Base-by-base conservation (phyloP, 2,888 invertebrate species). In the Tinea pellionella region DNA sequence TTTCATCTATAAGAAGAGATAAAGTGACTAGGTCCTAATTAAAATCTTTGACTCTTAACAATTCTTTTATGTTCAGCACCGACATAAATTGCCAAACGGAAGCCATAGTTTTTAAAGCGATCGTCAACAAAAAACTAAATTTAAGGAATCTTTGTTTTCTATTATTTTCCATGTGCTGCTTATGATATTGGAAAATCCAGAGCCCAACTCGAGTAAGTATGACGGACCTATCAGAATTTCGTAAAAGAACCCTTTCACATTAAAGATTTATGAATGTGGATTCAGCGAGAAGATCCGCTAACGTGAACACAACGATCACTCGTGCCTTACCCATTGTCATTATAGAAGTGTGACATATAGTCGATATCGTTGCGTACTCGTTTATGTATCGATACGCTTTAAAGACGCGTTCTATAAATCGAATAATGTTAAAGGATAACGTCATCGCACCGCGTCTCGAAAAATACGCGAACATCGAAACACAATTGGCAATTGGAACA, bases 171-270 rank as follows among this genome's bases (percentile, higher is more conserved):
- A 89, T 89, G 88, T 87, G 67, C 74, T 65, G 65, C 69, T 69
- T 66, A 62, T 55, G 61, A 62, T 29, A 18, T 61, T 60, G 42
- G 62, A 60, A 59, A 59, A 62, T 63, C 67, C 80, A 90, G 90
- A 88, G 90, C 90, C 68, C 90, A 90, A 72, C 88, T 90, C 74
- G 90, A 90, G 90, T 90, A 75, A 90, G 90, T 90, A 88, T 65
- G n/a, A 15, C 13, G 15, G 16, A 16, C 47, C 15, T 63, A 60
- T 60, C 15, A 51, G 7, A 24, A 24, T 24, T 24, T 51, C n/a
- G 7, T 37, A 37, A 37, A 51, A 18, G 11, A 51, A 47, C 16
- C 19, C 19, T 41, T 51, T 61, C 47, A 42, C 42, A n/a, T 42
- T n/a, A n/a, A 13, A 42, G 42, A 15, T 42, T n/a, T 42, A 42